Evolutionary conservation across 2,888 invertebrate genomes (phyloP), one percentile per base, ranked within the genome.

Genomic region (Hermaeophaga mercurialis): DNA sequence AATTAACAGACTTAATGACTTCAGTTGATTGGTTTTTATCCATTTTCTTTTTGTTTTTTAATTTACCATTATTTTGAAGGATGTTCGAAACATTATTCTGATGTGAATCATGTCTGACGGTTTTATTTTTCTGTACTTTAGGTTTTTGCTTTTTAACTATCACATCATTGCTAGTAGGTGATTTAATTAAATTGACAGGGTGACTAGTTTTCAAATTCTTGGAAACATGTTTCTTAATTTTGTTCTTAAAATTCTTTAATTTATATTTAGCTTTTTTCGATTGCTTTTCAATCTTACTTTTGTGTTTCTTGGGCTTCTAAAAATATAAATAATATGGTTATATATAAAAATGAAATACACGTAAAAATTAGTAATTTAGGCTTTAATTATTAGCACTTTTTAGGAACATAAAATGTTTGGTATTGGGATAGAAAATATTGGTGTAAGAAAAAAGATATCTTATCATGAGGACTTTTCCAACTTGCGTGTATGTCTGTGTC

Each of bases 101-200:
- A 17, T 44, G n/a, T n/a, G n/a, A n/a, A n/a, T n/a, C n/a, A n/a
- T n/a, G n/a, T n/a, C n/a, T n/a, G n/a, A n/a, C n/a, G n/a, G n/a
- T n/a, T n/a, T n/a, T n/a, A n/a, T 56, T 57, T 38, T 54, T 14
- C 56, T 33, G 68, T 64, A 45, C 67, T 75, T 4, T 76, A 46
- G 60, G n/a, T 33, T 65, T 61, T 59, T 63, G 59, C 55, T 62
- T 64, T 68, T 54, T 56, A 46, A 53, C 45, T 52, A 45, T 3
- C 47, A n/a, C 14, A 3, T 47, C 36, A 31, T 48, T 18, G 11
- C 34, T 48, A 33, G 9, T 48, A 33, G 31, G 11, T 55, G 24
- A 14, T 17, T 11, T 34, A 2, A 33, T 48, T 17, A 43, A 31
- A 36, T 17, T 44, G 11, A 18, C 36, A 34, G 15, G 39, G 28